Evolutionary conservation across 2,113 vertebrate species (phyloP).

Genomic region (Colossoma macropomum): DNA sequence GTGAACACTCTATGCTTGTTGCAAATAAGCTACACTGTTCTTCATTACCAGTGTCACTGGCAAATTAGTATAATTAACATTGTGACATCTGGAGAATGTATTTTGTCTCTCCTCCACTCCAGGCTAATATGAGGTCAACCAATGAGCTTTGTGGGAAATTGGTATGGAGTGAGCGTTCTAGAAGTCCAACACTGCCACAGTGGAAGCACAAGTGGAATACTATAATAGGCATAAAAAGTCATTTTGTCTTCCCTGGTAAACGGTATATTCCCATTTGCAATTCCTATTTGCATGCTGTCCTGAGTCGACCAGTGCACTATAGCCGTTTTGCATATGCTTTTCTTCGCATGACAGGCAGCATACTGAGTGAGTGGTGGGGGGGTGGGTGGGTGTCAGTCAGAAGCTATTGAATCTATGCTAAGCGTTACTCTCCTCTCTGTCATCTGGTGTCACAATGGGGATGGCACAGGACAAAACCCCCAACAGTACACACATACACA

Average conservation of each 20-base stretch:
- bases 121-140: not conserved
- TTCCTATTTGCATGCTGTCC: slow-evolving; percentile 4
- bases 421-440: slow-evolving; percentile 71
- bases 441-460: slow-evolving; percentile 70
- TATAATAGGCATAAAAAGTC: not conserved
- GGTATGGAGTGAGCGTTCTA: not conserved
- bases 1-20: not conserved
- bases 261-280: slow-evolving; percentile 1
- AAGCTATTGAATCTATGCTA: slow-evolving; percentile 51
- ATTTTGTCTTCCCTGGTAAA: not conserved
- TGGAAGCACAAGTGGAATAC: not conserved
- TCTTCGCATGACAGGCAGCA: slow-evolving; percentile 21
- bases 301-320: slow-evolving; percentile 7
- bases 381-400: slow-evolving; percentile 64
- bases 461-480: slow-evolving; percentile 66
- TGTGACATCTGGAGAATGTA: not conserved
- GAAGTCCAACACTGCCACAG: not conserved
- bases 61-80: slow-evolving; percentile 1
- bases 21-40: not conserved
- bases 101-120: not conserved
- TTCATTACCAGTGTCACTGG: not conserved
- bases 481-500: slow-evolving; percentile 13
- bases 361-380: slow-evolving; percentile 42
- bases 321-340: not conserved
- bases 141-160: not conserved